A percentile compares a stretch with the other conserved stretches of the same genome.
Conservation (phyloP, 2,113 vertebrate genomes). For the Leucopternis melanops region DNA sequence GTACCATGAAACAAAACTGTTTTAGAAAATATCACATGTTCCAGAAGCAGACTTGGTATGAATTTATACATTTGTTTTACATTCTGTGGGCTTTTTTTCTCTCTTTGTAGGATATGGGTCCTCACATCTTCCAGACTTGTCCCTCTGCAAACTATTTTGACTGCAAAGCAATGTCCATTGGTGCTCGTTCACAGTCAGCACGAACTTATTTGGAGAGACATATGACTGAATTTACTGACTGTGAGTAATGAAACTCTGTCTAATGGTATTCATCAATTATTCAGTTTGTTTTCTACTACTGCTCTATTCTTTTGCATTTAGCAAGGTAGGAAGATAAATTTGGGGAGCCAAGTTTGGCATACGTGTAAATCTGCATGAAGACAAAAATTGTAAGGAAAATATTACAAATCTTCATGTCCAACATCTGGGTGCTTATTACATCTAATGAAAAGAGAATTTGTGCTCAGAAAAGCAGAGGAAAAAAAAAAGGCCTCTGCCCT, state of each 20-base stretch:
- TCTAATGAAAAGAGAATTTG: neutral
- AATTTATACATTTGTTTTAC: neutral
- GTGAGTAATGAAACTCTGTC: slow-evolving; percentile 69
- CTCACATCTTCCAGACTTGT: slow-evolving; percentile 98
- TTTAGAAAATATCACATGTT: neutral
- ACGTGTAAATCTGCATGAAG: neutral
- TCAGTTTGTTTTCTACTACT: neutral
- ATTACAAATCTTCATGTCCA: neutral
- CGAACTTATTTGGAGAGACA: slow-evolving; percentile 95
- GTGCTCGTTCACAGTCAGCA: slow-evolving; percentile 93
- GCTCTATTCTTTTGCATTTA: neutral
- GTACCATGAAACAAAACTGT: neutral
- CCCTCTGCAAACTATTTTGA: slow-evolving; percentile 98
- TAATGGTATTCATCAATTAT: neutral
- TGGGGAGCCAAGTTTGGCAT: neutral
- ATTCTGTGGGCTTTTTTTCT: neutral
- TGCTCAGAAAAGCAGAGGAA: neutral
- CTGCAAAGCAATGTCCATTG: slow-evolving; percentile 98
- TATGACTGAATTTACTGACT: slow-evolving; percentile 89
- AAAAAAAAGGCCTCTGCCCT: neutral
- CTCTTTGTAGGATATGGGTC: slow-evolving; percentile 88
- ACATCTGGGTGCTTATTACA: neutral
- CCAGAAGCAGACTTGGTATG: neutral
- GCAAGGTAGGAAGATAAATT: neutral
- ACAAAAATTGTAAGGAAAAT: neutral